phyloP scores from a whole-genome alignment of 2,113 vertebrate species.

The Scophthalmus maximus region DNA sequence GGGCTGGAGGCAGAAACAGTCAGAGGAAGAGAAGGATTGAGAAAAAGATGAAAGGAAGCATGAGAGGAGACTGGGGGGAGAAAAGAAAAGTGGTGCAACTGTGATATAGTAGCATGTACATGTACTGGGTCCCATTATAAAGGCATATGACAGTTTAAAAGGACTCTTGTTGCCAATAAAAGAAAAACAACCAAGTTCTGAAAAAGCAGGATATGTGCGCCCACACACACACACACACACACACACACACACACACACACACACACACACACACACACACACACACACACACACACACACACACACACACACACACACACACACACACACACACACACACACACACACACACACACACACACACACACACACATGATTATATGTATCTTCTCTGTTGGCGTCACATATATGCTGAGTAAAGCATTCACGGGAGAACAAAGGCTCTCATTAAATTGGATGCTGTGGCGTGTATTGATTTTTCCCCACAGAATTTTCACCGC shows the following conservation, averaged over 20 bases:
- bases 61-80: slow-evolving; percentile 55
- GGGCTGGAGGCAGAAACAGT: slow-evolving; percentile 59
- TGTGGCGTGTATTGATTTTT: slow-evolving; percentile 70
- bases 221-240: slow-evolving; percentile 4
- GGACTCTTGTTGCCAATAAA: slow-evolving; percentile 41
- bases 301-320: background rate
- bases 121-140: slow-evolving; percentile 46
- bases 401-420: slow-evolving; percentile 61
- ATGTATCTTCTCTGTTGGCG: slow-evolving; percentile 26
- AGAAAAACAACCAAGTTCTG: no score
- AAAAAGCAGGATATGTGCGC: slow-evolving; percentile 15
- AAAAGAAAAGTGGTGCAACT: slow-evolving; percentile 48
- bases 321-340: background rate
- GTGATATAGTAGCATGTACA: slow-evolving; percentile 61
- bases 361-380: background rate
- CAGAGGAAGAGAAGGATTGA: slow-evolving; percentile 52
- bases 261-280: background rate
- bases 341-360: background rate
- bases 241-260: background rate
- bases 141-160: slow-evolving; percentile 40
- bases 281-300: background rate
- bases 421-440: slow-evolving; percentile 63
- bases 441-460: slow-evolving; percentile 66
- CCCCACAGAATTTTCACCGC: slow-evolving; percentile 43
- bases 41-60: slow-evolving; percentile 63